phyloP scores from a whole-genome alignment of 2,113 vertebrate genomes.

The Malurus elegans region DNA sequence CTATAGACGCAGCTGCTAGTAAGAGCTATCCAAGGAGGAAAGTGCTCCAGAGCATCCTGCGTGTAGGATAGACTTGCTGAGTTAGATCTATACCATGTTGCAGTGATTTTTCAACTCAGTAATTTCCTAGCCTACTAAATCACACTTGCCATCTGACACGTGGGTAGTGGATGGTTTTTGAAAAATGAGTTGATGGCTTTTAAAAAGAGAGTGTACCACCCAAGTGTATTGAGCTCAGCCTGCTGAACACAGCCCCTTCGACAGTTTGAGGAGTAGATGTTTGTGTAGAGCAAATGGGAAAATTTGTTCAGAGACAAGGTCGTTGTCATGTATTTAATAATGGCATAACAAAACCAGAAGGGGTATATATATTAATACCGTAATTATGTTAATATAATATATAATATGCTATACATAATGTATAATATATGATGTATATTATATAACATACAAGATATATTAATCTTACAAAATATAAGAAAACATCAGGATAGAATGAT shows the following conservation, averaged over 20 bases:
- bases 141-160: background rate
- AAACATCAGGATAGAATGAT: background rate
- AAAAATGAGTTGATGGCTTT: background rate
- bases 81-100: background rate
- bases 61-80: background rate
- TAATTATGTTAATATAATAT: too few species aligned
- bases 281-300: background rate
- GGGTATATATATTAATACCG: background rate
- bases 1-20: background rate
- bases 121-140: constrained; percentile 1
- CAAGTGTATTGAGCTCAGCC: background rate
- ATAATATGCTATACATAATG: too few species aligned
- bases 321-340: background rate
- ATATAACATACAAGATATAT: background rate
- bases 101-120: background rate
- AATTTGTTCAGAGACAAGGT: background rate
- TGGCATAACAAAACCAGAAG: background rate
- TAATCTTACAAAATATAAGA: background rate
- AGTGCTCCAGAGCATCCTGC: background rate
- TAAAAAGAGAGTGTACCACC: background rate
- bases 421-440: too few species aligned
- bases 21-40: background rate
- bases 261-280: background rate
- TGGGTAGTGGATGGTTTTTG: background rate
- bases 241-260: background rate